phyloP scores from a whole-genome alignment of 2,113 vertebrate genomes.

The Ictidomys tridecemlineatus region DNA sequence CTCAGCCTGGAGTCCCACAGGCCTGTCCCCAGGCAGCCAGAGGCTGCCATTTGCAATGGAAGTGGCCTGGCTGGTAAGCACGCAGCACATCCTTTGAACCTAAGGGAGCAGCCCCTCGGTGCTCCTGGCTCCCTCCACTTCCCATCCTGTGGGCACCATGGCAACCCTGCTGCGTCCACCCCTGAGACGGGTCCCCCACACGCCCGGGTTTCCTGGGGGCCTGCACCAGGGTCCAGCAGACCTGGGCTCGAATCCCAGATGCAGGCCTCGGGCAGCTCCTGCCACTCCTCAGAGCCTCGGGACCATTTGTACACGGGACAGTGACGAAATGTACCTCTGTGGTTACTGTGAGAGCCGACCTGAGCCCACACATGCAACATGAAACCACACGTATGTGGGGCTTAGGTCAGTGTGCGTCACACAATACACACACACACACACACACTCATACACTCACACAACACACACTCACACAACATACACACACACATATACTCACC shows the following conservation, averaged over 20 bases:
- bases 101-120: background rate
- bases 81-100: background rate
- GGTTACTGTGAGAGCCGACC: background rate
- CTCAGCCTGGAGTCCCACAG: constrained; percentile 42
- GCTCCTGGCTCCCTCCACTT: background rate
- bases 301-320: background rate
- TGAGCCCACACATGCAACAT: background rate
- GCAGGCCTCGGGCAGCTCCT: background rate
- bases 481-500: too few species aligned
- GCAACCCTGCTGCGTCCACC: background rate
- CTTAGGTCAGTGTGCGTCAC: background rate
- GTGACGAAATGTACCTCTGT: fast-evolving
- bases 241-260: background rate
- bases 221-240: background rate
- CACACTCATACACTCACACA: too few species aligned
- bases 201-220: background rate
- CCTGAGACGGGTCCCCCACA: background rate
- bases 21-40: constrained; percentile 54
- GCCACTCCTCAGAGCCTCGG: background rate
- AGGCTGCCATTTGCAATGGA: constrained; percentile 22
- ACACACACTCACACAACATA: too few species aligned
- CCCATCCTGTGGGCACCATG: background rate
- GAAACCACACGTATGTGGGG: fast-evolving
- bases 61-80: background rate
- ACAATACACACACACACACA: background rate